Evolutionary conservation across 37 sponge, comb jelly and placozoan species (phyloP), one percentile per base, ranked within the genome.

Genomic region (Eunapius fragilis): DNA sequence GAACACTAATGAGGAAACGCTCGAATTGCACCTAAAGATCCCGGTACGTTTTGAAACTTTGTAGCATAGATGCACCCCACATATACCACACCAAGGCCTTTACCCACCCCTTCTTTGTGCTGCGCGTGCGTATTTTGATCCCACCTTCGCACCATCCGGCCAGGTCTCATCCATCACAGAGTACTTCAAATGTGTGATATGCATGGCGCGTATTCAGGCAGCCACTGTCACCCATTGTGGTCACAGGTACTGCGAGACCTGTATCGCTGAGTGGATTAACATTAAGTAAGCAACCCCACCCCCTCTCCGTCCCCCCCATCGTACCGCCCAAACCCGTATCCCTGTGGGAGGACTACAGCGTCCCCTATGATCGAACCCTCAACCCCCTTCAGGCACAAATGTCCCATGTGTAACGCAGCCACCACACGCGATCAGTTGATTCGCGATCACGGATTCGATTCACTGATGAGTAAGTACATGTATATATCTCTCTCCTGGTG

Each of bases 211-310:
- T 14, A 50, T 86, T 35, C 69, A 33, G 24, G 74, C 48, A 3
- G 49, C 87, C n/a, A 77, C 74, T 80, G 34, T 93, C n/a, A 90
- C 90, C 50, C 31, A 70, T 34, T 93, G 94, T 75, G 94, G 94
- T 30, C 94, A 93, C 74, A 27, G 89, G 24, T 93, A 79, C 84
- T 93, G 94, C 68, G 72, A 71, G 37, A 72, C 82, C 38, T 93
- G 94, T 74, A 93, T 93, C n/a, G 79, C 69, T 13, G 94, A 93
- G 74, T 90, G 94, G 58, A 75, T 90, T 25, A 84, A 87, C 74
- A 50, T 90, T 58, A 92, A 77, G 93, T 92, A 35, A 30, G 58
- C 77, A 14, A n/a, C n/a, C 25, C 77, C 19, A 73, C 37, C 2
- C 9, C 25, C 6, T 41, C n/a, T n/a, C n/a, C n/a, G n/a, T n/a